A percentile compares a stretch with the other conserved stretches of the same genome.
Conservation (phyloP, 2,113 vertebrate species). For the Otis tarda region DNA sequence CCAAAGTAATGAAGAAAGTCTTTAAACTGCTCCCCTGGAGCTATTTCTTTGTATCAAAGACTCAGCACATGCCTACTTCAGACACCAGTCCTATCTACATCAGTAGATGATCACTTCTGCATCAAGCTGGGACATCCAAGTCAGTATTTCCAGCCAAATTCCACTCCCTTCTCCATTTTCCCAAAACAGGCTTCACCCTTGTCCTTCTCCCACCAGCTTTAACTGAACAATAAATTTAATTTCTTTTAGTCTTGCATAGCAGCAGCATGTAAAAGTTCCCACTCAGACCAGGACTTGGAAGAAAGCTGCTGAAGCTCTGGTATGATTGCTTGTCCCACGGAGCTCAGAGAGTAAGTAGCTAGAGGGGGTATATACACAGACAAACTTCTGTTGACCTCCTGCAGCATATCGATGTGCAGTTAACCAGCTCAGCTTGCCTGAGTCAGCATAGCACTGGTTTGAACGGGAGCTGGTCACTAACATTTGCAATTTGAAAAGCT, state of each 20-base stretch:
- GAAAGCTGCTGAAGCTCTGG: neutral
- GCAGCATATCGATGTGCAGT: neutral
- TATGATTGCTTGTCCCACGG: neutral
- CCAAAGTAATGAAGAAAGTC: neutral
- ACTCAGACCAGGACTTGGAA: neutral
- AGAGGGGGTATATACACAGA: neutral
- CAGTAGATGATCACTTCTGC: neutral
- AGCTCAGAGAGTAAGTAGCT: neutral
- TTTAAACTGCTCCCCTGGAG: conserved; percentile 1
- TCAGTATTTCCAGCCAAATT: neutral
- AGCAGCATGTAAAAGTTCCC: neutral
- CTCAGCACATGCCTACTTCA: neutral
- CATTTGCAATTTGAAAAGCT: neutral
- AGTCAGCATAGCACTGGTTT: neutral
- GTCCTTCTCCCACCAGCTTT: neutral
- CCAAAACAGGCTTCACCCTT: neutral
- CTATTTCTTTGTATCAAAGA: neutral
- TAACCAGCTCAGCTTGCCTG: neutral
- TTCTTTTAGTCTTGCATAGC: neutral
- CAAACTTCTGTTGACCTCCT: neutral
- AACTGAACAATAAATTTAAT: neutral
- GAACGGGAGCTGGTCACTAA: neutral
- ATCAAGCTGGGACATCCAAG: neutral
- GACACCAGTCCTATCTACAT: neutral
- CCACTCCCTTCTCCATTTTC: neutral